A percentile compares a stretch with the other conserved stretches of the same genome.
Conservation (phyloP, 92 coral and sea anemone species). For the Actinostola sp. region DNA sequence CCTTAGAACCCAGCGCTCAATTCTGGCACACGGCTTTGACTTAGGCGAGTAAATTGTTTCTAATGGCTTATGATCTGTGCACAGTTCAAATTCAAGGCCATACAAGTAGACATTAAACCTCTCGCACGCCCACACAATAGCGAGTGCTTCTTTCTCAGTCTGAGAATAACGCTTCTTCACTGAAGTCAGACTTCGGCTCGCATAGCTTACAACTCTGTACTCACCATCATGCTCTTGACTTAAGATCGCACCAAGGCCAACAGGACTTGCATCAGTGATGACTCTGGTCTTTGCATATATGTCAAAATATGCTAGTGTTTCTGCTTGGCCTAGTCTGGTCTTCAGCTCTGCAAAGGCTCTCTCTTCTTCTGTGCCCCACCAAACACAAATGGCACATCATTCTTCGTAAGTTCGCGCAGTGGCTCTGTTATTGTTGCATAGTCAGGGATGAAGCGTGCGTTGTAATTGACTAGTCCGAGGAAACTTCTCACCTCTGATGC, state of each 20-base stretch:
- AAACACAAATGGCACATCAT: too few relatives aligned
- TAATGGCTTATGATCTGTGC: conserved; percentile 22
- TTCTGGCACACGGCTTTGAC: conserved; percentile 38
- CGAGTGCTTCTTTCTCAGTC: conserved; percentile 18
- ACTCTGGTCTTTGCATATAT: too few relatives aligned
- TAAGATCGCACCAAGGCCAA: conserved; percentile 11
- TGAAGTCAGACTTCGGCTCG: conserved; percentile 11
- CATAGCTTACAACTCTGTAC: not conserved
- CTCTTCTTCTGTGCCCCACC: too few relatives aligned
- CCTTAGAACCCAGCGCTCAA: conserved; percentile 31
- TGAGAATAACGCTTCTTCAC: conserved; percentile 13
- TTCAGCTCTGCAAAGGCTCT: too few relatives aligned
- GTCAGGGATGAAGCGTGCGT: too few relatives aligned
- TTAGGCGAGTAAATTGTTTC: not conserved
- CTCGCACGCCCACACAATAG: conserved; percentile 11
- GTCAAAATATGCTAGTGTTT: not conserved
- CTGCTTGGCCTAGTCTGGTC: not conserved
- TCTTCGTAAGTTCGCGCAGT: not conserved
- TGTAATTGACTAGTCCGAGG: too few relatives aligned
- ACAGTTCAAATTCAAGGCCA: conserved; percentile 25
- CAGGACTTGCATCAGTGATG: too few relatives aligned
- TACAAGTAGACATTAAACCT: not conserved
- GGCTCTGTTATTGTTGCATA: not conserved
- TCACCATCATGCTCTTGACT: conserved; percentile 17
- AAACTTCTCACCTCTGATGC: conserved; percentile 20